Percentiles rank a stretch among this genome's conserved stretches.
These are phyloP conservation scores for Linnaemya tessellans DNA, from an alignment of 2,888 invertebrate species.

Conservation along the genomic window DNA sequence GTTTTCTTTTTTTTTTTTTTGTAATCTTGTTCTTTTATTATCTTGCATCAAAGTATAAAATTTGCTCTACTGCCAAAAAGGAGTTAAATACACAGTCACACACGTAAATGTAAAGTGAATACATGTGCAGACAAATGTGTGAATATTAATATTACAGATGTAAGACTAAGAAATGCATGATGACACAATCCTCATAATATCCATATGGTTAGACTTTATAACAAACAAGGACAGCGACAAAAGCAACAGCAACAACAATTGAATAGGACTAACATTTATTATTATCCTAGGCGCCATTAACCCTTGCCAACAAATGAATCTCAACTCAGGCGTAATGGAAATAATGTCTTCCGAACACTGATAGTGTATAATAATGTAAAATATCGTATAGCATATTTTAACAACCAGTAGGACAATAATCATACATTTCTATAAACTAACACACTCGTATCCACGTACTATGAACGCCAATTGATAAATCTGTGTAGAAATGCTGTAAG, in stretches of 20 bases:
- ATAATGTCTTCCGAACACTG: conserved; percentile 34
- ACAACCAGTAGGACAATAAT: conserved; percentile 19
- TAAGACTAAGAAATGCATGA: conserved; percentile 52
- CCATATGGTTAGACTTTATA: conserved; percentile 61
- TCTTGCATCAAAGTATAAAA: conserved; percentile 49
- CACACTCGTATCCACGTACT: neutral
- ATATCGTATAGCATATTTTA: conserved; percentile 26
- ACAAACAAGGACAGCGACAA: conserved; percentile 13
- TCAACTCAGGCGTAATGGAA: conserved; percentile 50
- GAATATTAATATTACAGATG: conserved; percentile 46
- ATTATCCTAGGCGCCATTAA: conserved; percentile 64
- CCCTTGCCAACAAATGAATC: conserved; percentile 67
- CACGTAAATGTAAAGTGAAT: neutral
- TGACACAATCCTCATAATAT: conserved; percentile 61
- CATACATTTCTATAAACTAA: neutral
- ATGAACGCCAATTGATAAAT: conserved; percentile 50
- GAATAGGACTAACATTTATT: conserved; percentile 52
- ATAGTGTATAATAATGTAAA: conserved; percentile 55
- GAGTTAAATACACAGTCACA: conserved; percentile 16
- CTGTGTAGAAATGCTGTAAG: conserved; percentile 47
- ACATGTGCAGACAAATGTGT: conserved; percentile 30
- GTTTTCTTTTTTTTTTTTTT: conserved; percentile 5
- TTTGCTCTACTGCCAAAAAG: conserved; percentile 55
- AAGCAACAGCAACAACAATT: neutral
- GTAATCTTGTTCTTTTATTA: conserved; percentile 29